Base-by-base conservation (phyloP, 2,888 invertebrate species). In the Acrobasis consociella region DNA sequence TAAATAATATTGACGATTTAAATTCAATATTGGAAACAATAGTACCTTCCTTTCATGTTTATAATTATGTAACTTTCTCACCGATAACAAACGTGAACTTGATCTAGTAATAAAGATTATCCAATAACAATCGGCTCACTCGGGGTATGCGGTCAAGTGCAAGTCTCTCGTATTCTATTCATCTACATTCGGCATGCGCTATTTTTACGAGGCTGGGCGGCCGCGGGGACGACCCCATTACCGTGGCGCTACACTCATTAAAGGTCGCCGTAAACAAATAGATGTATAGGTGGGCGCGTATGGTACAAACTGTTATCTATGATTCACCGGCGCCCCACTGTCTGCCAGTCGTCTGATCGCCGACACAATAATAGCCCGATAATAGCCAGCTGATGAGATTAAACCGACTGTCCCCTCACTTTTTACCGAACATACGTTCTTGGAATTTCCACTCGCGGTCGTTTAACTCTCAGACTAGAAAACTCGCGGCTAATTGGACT, bases 241-340 rank as follows among this genome's bases (percentile, higher is more conserved):
- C 80, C 77, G 80, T 77, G 75, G 75, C 77, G 74, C 77, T 81
- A 78, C 80, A 81, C 79, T 87, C 87, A 86, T 89, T 89, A 87
- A 89, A 87, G 87, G 85, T 89, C 85, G 82, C 81, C 79, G 82
- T 88, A 86, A 86, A 87, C 86, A 88, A 87, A 89, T 88, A 86
- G 78, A 84, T 82, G 79, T 81, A 82, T 83, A 89, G 87, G 87
- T 88, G 86, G 85, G 85, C 80, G 83, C 78, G 80, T 86, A 81
- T 87, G 82, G 78, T 80, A 83, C 82, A 78, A 77, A 72, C 79
- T 83, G 85, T 89, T 89, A 87, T 87, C 88, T 87, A 86, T 91
- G 89, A 91, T 87, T 89, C 91, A 92, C 84, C 76, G 91, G 88
- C 91, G 91, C 89, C 91, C 79, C 81, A 86, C 88, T 70, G 91